Conservation (phyloP, 1,140 invertebrate genomes). For the Himalopsyche phryganea region DNA sequence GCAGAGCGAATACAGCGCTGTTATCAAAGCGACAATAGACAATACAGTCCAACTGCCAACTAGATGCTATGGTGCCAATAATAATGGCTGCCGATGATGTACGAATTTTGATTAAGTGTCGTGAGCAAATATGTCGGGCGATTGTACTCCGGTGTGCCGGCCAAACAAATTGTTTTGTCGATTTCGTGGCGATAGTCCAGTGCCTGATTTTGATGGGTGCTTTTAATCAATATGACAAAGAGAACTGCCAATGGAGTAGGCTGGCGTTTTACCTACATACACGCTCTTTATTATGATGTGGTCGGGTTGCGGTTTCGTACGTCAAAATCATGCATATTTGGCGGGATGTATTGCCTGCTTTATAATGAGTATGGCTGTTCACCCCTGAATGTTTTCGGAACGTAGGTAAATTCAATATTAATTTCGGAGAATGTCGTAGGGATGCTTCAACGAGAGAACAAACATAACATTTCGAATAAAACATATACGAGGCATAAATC, state of each 20-base stretch:
- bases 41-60: slow-evolving; percentile 23
- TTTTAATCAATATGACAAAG: slow-evolving; percentile 31
- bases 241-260: slow-evolving; percentile 2
- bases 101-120: slow-evolving; percentile 32
- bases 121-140: slow-evolving; percentile 18
- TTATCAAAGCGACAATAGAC: slow-evolving; percentile 6
- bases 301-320: no score
- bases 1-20: no score
- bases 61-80: slow-evolving; percentile 24
- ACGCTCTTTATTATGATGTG: not conserved
- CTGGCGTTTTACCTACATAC: not conserved
- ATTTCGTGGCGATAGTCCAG: slow-evolving; percentile 19
- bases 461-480: no score
- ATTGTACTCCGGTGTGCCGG: slow-evolving; percentile 5
- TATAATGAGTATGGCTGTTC: no score
- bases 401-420: no score
- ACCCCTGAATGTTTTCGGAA: no score
- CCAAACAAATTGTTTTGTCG: slow-evolving; percentile 34
- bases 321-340: no score
- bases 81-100: slow-evolving; percentile 20
- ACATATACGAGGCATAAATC: no score
- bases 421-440: no score
- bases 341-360: no score
- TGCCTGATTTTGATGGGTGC: slow-evolving; percentile 31
- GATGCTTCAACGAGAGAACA: no score